Evolutionary conservation across 2,113 vertebrate species (phyloP).

Genomic region (Turnix velox): DNA sequence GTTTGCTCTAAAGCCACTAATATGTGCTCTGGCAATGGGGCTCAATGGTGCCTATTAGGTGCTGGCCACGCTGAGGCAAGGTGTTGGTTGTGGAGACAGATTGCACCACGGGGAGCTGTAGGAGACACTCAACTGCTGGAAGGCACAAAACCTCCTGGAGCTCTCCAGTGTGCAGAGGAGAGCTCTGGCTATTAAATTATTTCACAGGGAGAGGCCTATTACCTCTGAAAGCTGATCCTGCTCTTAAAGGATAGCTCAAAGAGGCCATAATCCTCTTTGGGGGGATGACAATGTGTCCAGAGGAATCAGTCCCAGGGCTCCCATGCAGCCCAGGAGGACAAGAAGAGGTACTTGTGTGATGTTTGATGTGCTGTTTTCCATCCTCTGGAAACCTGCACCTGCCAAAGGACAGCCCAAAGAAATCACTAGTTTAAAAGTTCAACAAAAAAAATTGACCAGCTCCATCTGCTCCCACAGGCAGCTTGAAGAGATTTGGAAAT

Average conservation of each 20-base stretch:
- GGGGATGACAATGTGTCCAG: rapidly evolving
- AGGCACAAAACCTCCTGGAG: slow-evolving; percentile 26
- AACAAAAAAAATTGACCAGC: not conserved
- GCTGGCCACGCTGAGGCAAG: not conserved
- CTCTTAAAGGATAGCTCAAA: not conserved
- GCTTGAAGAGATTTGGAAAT: not conserved
- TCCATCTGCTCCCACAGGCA: not conserved
- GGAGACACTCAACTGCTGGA: not conserved
- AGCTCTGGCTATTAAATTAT: not conserved
- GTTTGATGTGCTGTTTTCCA: not conserved
- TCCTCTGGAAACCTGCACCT: not conserved
- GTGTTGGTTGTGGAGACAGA: not conserved
- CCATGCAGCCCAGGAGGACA: not conserved
- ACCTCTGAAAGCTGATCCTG: not conserved
- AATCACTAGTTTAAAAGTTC: not conserved
- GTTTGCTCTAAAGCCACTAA: slow-evolving; percentile 41
- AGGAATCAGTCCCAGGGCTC: not conserved
- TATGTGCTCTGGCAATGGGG: not conserved
- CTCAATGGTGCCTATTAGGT: slow-evolving; percentile 8
- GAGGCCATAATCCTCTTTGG: not conserved
- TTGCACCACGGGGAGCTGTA: not conserved
- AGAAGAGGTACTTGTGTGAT: not conserved
- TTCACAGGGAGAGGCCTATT: not conserved
- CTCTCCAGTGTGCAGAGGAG: not conserved
- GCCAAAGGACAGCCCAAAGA: not conserved